Base-by-base conservation (phyloP, 2,888 invertebrate genomes). In the Peribatodes rhomboidaria region DNA sequence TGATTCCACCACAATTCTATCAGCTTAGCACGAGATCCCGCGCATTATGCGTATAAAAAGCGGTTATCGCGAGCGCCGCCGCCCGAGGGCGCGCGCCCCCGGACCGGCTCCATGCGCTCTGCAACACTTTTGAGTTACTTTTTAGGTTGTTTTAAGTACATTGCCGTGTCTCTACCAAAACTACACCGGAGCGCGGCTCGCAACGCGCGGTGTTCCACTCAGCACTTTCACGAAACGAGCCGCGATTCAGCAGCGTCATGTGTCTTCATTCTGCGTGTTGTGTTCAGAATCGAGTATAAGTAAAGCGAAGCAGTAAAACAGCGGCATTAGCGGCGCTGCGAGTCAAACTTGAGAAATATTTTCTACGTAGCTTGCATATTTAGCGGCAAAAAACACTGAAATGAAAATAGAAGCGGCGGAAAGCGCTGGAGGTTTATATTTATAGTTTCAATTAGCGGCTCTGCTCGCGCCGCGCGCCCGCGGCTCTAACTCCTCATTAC, bases 1-100 rank as follows among this genome's bases (percentile, higher is more conserved):
- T 89, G 91, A 91, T 90, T 89, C 90, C 85, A 81, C 88, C 91
- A 89, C 92, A 92, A 92, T 92, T 92, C 92, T 90, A 92, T 92
- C 92, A 92, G 92, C 92, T 92, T 92, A 92, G 90, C 88, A 84
- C 83, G 87, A 85, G 89, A 90, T 90, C 89, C 89, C 85, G 80
- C 76, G 89, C 87, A 91, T 92, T 92, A 92, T 90, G 90, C 89
- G 90, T 90, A 91, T 89, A 91, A 92, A 92, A 91, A 90, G 90
- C 86, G 89, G 92, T 92, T 92, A 92, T 92, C 92, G 86, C 84
- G 78, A 73, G 69, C 78, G 46, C 61, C 69, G 62, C 65, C 66
- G 65, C 61, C 35, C 59, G 46, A 22, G 59, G 77, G 76, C 77
- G 75, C 76, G 78, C 76, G 77, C 76, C 71, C 74, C 67, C 76